Conservation (phyloP, 2,113 vertebrate species). For the Equus quagga region DNA sequence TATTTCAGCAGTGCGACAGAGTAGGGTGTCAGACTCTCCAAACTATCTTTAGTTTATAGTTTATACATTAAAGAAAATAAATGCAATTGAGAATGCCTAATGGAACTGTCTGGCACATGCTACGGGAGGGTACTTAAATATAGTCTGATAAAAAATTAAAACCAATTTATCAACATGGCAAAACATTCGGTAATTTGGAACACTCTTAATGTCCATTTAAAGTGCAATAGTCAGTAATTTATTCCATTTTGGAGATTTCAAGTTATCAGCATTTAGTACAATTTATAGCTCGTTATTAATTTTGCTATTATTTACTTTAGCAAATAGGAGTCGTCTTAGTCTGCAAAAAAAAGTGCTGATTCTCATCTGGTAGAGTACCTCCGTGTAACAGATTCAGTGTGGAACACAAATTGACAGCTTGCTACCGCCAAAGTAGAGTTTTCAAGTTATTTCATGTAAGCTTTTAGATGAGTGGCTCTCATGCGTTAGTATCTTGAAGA, state of each 20-base stretch:
- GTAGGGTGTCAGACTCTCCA: neutral
- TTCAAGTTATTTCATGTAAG: slow-evolving; percentile 15
- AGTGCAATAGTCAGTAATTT: slow-evolving; percentile 78
- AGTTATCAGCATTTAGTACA: slow-evolving; percentile 76
- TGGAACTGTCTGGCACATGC: slow-evolving; percentile 71
- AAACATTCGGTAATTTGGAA: slow-evolving; percentile 80
- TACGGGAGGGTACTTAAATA: slow-evolving; percentile 68
- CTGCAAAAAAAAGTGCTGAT: slow-evolving; percentile 65
- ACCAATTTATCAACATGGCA: slow-evolving; percentile 80
- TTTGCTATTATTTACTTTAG: slow-evolving; percentile 77
- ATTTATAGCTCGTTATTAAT: slow-evolving; percentile 77
- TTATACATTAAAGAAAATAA: slow-evolving; percentile 75
- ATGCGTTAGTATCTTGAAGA: neutral
- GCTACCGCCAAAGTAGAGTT: neutral
- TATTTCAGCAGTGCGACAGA: neutral
- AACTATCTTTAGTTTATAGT: slow-evolving; percentile 60
- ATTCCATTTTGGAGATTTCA: slow-evolving; percentile 77
- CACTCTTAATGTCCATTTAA: slow-evolving; percentile 72
- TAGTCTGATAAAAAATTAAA: slow-evolving; percentile 84
- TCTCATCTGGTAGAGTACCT: neutral
- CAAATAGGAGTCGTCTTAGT: slow-evolving; percentile 56
- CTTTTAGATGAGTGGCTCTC: neutral
- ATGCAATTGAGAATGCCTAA: slow-evolving; percentile 73
- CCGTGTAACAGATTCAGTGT: neutral
- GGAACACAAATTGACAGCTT: slow-evolving; percentile 38